A percentile compares a stretch with the other conserved stretches of the same genome.
Conservation (phyloP, 35 echinoderm and acorn worm species). For the Ophioderma brevispina region DNA sequence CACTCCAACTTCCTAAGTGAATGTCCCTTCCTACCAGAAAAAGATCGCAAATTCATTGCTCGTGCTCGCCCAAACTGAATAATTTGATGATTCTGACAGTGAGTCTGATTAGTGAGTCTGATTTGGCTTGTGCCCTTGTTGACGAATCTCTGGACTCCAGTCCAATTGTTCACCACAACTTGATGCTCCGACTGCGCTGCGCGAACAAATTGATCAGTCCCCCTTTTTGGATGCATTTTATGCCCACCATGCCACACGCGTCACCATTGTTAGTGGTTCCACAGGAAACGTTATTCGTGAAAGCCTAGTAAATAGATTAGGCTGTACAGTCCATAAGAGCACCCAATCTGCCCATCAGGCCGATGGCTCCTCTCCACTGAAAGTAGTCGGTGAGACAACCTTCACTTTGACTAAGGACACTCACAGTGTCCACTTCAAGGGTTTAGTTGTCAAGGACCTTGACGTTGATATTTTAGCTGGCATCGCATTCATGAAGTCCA, state of each 20-base stretch:
- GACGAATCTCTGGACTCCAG: not conserved
- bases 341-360: slow-evolving; percentile 69
- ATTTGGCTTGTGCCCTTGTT: not conserved
- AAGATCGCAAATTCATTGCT: not conserved
- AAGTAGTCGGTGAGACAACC: slow-evolving; percentile 47
- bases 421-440: slow-evolving; percentile 39
- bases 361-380: slow-evolving; percentile 64
- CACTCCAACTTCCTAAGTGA: not conserved
- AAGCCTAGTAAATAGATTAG: not conserved
- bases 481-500: slow-evolving; percentile 60
- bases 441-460: slow-evolving; percentile 58
- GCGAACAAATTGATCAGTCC: slow-evolving; percentile 22
- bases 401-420: slow-evolving; percentile 42
- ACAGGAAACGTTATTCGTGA: slow-evolving; percentile 18
- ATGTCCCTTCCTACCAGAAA: not conserved
- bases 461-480: slow-evolving; percentile 60
- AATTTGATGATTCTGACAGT: slow-evolving; percentile 9
- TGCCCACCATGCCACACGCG: not conserved
- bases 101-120: not conserved
- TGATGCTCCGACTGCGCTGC: not conserved
- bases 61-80: slow-evolving; percentile 15
- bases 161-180: not conserved
- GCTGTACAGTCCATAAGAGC: not conserved
- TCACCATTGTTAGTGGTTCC: slow-evolving; percentile 9
- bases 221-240: slow-evolving; percentile 28